phyloP scores from a whole-genome alignment of 2,888 invertebrate genomes.

The Plagodis dolabraria region DNA sequence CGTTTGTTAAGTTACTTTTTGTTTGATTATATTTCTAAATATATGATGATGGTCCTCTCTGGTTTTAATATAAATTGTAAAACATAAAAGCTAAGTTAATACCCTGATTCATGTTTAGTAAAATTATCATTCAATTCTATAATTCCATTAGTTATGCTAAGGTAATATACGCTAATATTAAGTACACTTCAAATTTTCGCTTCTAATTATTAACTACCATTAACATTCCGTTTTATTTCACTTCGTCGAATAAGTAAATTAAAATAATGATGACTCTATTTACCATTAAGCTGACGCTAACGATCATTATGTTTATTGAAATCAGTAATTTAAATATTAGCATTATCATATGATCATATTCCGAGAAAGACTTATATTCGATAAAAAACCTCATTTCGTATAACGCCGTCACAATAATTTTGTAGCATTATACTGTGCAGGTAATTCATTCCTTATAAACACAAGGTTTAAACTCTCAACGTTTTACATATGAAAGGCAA shows the following conservation, averaged over 20 bases:
- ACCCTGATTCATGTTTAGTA: too few relatives aligned
- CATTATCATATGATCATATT: conserved; percentile 47
- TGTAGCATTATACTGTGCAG: conserved; percentile 44
- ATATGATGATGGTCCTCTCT: too few relatives aligned
- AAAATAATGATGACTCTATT: conserved; percentile 18
- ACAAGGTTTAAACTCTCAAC: conserved; percentile 67
- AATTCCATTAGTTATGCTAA: too few relatives aligned
- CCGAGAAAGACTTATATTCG: conserved; percentile 40
- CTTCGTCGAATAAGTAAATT: conserved; percentile 18
- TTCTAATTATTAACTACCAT: conserved; percentile 6
- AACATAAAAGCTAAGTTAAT: too few relatives aligned
- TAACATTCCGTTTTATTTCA: conserved; percentile 12
- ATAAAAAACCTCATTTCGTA: conserved; percentile 42
- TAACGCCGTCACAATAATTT: conserved; percentile 30
- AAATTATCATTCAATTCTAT: too few relatives aligned
- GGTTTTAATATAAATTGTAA: too few relatives aligned
- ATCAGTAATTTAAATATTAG: conserved; percentile 38
- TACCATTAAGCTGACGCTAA: conserved; percentile 20
- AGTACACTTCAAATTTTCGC: neutral
- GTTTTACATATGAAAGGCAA: conserved; percentile 73
- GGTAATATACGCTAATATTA: too few relatives aligned
- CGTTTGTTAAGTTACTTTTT: too few relatives aligned
- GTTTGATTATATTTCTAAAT: too few relatives aligned
- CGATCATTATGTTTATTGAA: conserved; percentile 29
- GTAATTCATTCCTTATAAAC: conserved; percentile 63